phyloP scores from a whole-genome alignment of 2,113 vertebrate genomes.

The Narcine bancroftii region DNA sequence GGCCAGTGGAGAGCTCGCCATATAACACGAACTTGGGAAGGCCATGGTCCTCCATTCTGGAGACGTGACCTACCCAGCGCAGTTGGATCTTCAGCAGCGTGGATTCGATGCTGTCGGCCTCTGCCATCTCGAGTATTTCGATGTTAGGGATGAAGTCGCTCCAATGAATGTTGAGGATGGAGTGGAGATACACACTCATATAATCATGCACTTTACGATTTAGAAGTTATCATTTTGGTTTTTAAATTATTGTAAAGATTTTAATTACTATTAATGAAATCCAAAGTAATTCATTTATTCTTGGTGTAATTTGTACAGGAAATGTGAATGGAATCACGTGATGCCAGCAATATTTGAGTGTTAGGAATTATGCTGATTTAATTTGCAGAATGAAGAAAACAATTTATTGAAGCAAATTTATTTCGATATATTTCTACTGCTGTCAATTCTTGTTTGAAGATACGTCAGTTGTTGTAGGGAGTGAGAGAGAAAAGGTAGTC shows the following conservation, averaged over 20 bases:
- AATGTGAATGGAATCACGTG: not conserved
- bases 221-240: not conserved
- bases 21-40: too few relatives aligned
- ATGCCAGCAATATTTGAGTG: not conserved
- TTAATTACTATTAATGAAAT: not conserved
- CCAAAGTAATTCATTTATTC: not conserved
- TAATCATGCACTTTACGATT: not conserved
- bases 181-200: too few relatives aligned
- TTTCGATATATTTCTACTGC: not conserved
- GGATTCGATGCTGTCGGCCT: too few relatives aligned
- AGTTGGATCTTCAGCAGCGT: too few relatives aligned
- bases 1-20: too few relatives aligned
- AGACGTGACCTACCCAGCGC: too few relatives aligned
- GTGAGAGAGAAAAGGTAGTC: not conserved
- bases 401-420: not conserved
- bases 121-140: too few relatives aligned
- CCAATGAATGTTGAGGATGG: too few relatives aligned
- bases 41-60: too few relatives aligned
- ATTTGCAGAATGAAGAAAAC: not conserved
- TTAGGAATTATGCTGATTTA: not conserved
- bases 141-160: too few relatives aligned
- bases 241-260: not conserved
- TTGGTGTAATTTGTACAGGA: too few relatives aligned
- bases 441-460: not conserved
- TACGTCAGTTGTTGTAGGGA: too few relatives aligned